phyloP scores from a whole-genome alignment of 2,888 invertebrate genomes.

The Seira musarum region DNA sequence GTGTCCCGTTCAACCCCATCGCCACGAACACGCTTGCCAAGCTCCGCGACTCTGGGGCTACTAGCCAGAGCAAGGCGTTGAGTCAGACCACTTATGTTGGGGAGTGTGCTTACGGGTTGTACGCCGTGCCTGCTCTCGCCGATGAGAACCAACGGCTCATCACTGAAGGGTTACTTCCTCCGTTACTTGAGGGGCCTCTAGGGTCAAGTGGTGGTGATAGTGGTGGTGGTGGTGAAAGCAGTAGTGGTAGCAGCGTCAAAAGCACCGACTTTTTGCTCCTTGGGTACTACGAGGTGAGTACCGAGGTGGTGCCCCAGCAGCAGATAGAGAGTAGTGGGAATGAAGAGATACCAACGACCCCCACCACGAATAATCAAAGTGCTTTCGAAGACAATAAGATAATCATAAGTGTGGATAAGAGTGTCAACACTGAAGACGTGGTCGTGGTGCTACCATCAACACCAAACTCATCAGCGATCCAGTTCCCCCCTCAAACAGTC shows the following conservation, averaged over 20 bases:
- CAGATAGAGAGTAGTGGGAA: too few relatives aligned
- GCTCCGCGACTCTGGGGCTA: constrained; percentile 56
- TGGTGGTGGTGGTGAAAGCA: neutral
- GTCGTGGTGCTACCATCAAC: too few relatives aligned
- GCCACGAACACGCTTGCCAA: constrained; percentile 84
- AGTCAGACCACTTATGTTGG: constrained; percentile 95
- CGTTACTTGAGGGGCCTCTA: constrained; percentile 84
- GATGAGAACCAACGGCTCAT: constrained; percentile 89
- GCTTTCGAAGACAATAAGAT: too few relatives aligned
- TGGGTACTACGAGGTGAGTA: constrained; percentile 22
- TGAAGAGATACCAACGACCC: neutral
- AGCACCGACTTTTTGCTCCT: constrained; percentile 22
- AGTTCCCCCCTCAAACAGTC: constrained; percentile 40
- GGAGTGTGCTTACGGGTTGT: constrained; percentile 87
- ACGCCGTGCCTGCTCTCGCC: constrained; percentile 92
- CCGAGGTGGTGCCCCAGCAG: neutral
- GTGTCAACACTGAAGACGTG: too few relatives aligned
- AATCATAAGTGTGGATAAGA: too few relatives aligned
- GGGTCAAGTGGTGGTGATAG: constrained; percentile 6
- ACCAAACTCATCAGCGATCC: constrained; percentile 11
- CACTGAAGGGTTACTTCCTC: constrained; percentile 80
- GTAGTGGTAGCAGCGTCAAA: neutral
- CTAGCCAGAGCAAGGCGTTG: constrained; percentile 68
- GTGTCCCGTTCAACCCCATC: constrained; percentile 90
- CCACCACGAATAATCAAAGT: too few relatives aligned